Evolutionary conservation across 2,113 vertebrate genomes (phyloP).

Genomic region (Cercocebus atys): DNA sequence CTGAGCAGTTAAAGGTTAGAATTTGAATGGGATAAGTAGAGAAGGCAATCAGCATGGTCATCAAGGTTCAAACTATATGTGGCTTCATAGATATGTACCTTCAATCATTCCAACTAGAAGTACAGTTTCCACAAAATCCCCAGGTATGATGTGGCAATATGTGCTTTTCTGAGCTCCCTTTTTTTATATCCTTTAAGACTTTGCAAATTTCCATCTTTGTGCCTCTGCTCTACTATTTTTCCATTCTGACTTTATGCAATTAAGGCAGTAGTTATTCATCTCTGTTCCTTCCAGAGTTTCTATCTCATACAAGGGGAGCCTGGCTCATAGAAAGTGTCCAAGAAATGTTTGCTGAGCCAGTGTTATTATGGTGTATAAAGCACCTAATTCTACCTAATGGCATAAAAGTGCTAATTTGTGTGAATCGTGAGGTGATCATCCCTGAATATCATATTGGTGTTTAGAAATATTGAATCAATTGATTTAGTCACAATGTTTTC

Average conservation of each 20-base stretch:
- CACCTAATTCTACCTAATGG: neutral
- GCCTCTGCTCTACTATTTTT: neutral
- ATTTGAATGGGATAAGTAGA: neutral
- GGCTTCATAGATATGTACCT: neutral
- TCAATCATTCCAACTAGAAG: neutral
- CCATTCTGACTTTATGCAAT: neutral
- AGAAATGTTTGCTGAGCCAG: neutral
- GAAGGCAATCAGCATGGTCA: neutral
- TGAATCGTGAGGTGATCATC: conserved; percentile 32
- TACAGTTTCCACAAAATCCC: neutral
- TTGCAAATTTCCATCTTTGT: neutral
- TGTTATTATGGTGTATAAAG: neutral
- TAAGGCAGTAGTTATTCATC: neutral
- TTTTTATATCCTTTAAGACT: neutral
- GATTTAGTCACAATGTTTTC: neutral
- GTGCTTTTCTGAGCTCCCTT: neutral
- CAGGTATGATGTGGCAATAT: neutral
- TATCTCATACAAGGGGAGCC: neutral
- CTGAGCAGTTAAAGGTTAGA: neutral
- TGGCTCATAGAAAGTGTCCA: neutral
- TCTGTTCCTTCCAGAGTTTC: neutral
- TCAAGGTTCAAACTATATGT: neutral
- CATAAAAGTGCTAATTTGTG: neutral
- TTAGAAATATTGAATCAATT: neutral
- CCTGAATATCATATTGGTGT: neutral